Percentiles rank a stretch among this genome's conserved stretches.
Evolutionary conservation across 2,888 invertebrate species (phyloP).

Genomic region (Eupithecia pulchellata): DNA sequence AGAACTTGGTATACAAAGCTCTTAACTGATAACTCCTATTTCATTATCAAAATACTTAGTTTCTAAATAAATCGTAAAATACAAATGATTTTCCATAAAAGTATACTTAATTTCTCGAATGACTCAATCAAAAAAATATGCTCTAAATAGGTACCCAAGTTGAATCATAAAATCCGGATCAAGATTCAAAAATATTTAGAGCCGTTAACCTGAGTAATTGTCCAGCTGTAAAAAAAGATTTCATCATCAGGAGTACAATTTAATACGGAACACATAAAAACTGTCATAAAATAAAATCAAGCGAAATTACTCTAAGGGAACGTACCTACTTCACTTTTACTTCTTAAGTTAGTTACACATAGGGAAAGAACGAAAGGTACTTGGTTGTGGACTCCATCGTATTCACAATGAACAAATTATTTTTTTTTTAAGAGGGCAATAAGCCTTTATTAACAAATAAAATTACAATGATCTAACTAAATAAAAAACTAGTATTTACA

Average conservation of each 20-base stretch:
- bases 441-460: too few species aligned
- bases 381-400: neutral
- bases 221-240: constrained; percentile 49
- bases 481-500: too few species aligned
- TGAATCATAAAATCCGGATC: constrained; percentile 30
- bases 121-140: constrained; percentile 24
- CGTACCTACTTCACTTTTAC: constrained; percentile 30
- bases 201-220: constrained; percentile 35
- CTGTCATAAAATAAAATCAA: constrained; percentile 69
- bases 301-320: constrained; percentile 58
- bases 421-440: too few species aligned
- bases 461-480: too few species aligned
- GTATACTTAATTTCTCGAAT: constrained; percentile 23
- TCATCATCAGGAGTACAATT: constrained; percentile 62
- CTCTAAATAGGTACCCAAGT: constrained; percentile 24
- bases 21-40: neutral
- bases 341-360: constrained; percentile 27
- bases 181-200: constrained; percentile 33
- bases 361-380: constrained; percentile 2
- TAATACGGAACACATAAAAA: constrained; percentile 66
- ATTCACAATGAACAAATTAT: neutral
- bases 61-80: constrained; percentile 11
- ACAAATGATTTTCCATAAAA: constrained; percentile 1
- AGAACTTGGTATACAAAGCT: neutral
- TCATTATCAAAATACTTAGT: neutral